Percentiles rank a stretch among this genome's conserved stretches.
phyloP scores from a whole-genome alignment of 2,797 vertebrate genomes.

The Ctenopoma multispine region DNA sequence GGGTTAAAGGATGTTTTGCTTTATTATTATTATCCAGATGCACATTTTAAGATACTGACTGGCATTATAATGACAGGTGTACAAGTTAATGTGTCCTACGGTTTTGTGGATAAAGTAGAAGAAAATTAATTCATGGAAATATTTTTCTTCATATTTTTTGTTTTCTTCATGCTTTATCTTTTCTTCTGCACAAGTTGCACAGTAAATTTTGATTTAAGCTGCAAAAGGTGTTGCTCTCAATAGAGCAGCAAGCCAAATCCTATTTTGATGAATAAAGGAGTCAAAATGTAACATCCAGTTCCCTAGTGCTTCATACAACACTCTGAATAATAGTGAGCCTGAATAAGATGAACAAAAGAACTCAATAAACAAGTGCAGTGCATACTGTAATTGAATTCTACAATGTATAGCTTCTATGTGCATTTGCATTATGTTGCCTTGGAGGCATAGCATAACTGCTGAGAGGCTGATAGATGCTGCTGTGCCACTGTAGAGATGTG shows the following conservation, averaged over 20 bases:
- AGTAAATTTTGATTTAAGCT: constrained; percentile 14
- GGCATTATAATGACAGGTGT: no score
- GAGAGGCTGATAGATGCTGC: constrained; percentile 3
- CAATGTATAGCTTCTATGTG: constrained; percentile 9
- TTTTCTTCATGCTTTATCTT: background rate
- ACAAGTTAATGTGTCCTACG: no score
- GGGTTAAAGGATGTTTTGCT: no score
- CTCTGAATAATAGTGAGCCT: constrained; percentile 7
- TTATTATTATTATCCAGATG: no score
- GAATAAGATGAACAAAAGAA: constrained; percentile 21
- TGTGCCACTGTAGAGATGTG: background rate
- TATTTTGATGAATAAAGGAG: constrained; percentile 29
- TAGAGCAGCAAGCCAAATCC: constrained; percentile 27
- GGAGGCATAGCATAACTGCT: constrained; percentile 15
- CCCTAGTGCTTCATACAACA: constrained; percentile 33
- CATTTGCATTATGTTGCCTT: constrained; percentile 35
- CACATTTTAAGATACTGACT: no score
- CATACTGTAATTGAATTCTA: constrained; percentile 23
- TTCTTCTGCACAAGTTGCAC: constrained; percentile 20
- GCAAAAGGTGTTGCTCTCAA: constrained; percentile 4
- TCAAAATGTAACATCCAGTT: constrained; percentile 31
- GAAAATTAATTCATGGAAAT: background rate
- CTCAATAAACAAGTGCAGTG: constrained; percentile 21
- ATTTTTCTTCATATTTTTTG: background rate
- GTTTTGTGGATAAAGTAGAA: no score